Percentiles rank a stretch among this genome's conserved stretches.
phyloP scores from a whole-genome alignment of 2,113 vertebrate species.

The Spheniscus mendiculus region DNA sequence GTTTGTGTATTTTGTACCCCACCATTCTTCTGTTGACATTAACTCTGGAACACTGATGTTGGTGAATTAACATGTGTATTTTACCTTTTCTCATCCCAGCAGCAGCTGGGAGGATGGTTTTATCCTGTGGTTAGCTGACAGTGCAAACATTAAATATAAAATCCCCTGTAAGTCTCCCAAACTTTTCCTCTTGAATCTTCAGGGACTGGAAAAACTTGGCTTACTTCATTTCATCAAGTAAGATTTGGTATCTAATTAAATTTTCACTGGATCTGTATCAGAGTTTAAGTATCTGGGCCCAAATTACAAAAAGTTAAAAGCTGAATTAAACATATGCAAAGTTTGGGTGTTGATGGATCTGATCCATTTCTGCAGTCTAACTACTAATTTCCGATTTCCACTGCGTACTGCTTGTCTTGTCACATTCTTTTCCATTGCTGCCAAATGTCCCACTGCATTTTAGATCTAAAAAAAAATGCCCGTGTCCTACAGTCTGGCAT shows the following conservation, averaged over 20 bases:
- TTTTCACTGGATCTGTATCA: neutral
- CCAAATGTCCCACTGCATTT: neutral
- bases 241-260: neutral
- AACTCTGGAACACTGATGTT: neutral
- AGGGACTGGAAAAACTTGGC: neutral
- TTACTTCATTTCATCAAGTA: neutral
- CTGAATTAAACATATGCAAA: neutral
- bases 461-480: neutral
- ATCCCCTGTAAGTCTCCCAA: neutral
- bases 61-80: neutral
- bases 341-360: neutral
- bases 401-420: neutral
- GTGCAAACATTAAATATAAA: neutral
- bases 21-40: neutral
- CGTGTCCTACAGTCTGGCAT: neutral
- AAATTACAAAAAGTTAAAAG: neutral
- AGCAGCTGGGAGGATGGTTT: neutral
- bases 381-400: neutral
- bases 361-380: neutral
- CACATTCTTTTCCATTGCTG: neutral
- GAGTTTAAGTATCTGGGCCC: neutral
- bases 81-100: neutral
- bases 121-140: neutral
- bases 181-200: neutral
- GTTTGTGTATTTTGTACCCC: neutral